phyloP scores from a whole-genome alignment of 2,888 invertebrate species.

The Cataglyphis livida region DNA sequence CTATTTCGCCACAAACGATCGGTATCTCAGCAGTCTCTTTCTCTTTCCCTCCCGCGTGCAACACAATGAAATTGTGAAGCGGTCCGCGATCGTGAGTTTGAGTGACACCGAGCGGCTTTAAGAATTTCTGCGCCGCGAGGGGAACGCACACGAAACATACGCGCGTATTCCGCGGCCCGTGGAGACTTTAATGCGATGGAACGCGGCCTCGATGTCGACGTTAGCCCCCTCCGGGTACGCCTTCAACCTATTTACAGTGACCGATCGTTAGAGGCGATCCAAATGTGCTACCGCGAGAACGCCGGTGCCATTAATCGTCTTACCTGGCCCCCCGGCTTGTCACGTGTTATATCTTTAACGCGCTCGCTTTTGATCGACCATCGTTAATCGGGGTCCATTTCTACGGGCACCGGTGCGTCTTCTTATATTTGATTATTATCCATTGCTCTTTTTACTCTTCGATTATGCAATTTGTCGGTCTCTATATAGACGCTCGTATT shows the following conservation, averaged over 20 bases:
- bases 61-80: slow-evolving; percentile 46
- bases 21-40: slow-evolving; percentile 32
- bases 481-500: background rate
- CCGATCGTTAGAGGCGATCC: slow-evolving; percentile 54
- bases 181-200: slow-evolving; percentile 47
- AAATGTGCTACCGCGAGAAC: slow-evolving; percentile 38
- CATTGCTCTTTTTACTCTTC: background rate
- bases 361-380: slow-evolving; percentile 14
- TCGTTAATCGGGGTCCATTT: background rate
- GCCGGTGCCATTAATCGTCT: slow-evolving; percentile 40
- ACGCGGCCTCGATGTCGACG: slow-evolving; percentile 49
- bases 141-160: slow-evolving; percentile 21
- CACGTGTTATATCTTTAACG: background rate
- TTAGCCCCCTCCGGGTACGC: slow-evolving; percentile 42
- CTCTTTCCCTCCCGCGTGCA: background rate
- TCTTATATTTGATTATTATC: background rate
- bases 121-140: slow-evolving; percentile 37
- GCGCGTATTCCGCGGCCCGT: slow-evolving; percentile 17
- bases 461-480: slow-evolving; percentile 8
- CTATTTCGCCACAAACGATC: slow-evolving; percentile 70
- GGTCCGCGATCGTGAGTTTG: background rate
- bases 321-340: slow-evolving; percentile 9
- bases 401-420: background rate
- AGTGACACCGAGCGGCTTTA: slow-evolving; percentile 9
- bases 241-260: slow-evolving; percentile 55